phyloP scores from a whole-genome alignment of 2,113 vertebrate species.

The Gorilla gorilla region DNA sequence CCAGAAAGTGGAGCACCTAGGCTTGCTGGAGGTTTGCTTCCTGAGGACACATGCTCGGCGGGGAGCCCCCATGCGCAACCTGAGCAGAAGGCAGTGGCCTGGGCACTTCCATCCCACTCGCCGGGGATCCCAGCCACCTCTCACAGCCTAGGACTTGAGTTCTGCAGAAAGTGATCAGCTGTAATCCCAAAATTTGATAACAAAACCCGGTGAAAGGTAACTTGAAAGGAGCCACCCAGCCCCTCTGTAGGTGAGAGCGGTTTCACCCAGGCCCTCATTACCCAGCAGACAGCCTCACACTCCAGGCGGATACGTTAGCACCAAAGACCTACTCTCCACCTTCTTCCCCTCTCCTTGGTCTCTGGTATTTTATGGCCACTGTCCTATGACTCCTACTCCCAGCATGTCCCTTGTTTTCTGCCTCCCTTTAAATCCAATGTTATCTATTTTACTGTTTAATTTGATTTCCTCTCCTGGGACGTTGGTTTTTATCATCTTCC shows the following conservation, averaged over 20 bases:
- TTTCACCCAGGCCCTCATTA: accelerated
- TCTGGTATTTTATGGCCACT: background rate
- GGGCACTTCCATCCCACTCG: background rate
- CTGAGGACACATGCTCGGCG: too few relatives aligned
- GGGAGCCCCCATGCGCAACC: accelerated
- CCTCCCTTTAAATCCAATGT: background rate
- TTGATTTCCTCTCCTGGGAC: background rate
- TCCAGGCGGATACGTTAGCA: background rate
- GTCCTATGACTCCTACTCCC: background rate
- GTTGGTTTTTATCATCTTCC: background rate
- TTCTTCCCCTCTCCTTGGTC: background rate
- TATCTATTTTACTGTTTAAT: background rate
- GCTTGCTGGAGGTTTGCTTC: accelerated
- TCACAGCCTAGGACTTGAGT: accelerated
- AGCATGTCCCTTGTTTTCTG: background rate
- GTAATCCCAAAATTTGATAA: background rate
- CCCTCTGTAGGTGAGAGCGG: accelerated
- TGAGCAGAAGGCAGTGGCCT: accelerated
- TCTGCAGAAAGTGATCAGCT: background rate
- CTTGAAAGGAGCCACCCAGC: background rate
- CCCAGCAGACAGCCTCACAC: background rate
- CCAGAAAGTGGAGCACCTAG: background rate
- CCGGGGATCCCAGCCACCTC: too few relatives aligned
- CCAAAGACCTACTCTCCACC: accelerated
- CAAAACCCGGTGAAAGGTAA: background rate